Evolutionary conservation across 2,888 invertebrate genomes (phyloP).

Genomic region (Anoplius nigerrimus): DNA sequence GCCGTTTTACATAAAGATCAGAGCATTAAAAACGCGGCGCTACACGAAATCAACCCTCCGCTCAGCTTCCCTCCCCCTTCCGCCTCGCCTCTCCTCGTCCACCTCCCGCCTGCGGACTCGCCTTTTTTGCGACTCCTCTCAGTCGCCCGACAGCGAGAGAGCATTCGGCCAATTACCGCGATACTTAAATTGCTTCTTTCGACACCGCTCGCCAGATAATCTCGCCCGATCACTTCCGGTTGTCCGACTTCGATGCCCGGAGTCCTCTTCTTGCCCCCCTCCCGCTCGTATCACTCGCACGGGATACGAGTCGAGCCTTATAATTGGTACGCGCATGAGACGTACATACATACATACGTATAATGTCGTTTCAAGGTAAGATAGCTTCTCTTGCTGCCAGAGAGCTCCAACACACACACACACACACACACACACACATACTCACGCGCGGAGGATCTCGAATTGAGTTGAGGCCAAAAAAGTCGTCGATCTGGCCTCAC

Average conservation of each 20-base stretch:
- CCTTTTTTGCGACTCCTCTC: constrained; percentile 30
- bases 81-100: constrained; percentile 23
- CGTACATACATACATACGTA: too few relatives aligned
- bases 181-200: constrained; percentile 58
- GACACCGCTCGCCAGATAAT: constrained; percentile 23
- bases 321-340: too few relatives aligned
- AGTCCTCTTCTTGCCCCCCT: not conserved
- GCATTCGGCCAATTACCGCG: constrained; percentile 52
- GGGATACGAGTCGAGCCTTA: not conserved
- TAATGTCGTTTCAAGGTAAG: too few relatives aligned
- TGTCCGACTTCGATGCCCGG: constrained; percentile 18
- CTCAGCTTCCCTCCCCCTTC: too few relatives aligned
- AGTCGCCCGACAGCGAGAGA: constrained; percentile 23
- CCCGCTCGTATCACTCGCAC: not conserved
- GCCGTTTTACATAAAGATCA: constrained; percentile 75
- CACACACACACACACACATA: too few relatives aligned
- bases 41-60: constrained; percentile 67
- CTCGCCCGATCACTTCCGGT: too few relatives aligned
- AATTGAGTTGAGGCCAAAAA: constrained; percentile 19
- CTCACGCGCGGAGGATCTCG: too few relatives aligned
- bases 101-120: constrained; percentile 29
- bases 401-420: too few relatives aligned
- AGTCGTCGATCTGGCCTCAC: constrained; percentile 23
- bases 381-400: too few relatives aligned
- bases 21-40: constrained; percentile 74